Evolutionary conservation across 2,888 invertebrate species (phyloP).

Genomic region (Petrolisthes manimaculis): DNA sequence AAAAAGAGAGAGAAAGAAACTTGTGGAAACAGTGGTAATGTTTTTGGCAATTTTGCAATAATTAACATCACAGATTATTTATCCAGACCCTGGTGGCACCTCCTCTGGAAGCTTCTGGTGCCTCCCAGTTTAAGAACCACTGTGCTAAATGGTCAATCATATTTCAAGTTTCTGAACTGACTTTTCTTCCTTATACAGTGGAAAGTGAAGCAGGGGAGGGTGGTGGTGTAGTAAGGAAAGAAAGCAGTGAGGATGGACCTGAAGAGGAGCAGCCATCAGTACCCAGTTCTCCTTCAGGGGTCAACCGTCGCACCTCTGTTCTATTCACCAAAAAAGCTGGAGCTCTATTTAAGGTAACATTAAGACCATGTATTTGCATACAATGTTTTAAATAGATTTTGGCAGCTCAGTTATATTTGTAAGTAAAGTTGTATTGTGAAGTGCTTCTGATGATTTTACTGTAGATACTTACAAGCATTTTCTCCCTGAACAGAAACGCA

Average conservation of each 20-base stretch:
- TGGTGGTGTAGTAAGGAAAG: conserved; percentile 25
- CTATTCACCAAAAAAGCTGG: conserved; percentile 79
- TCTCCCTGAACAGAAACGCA: conserved; percentile 35
- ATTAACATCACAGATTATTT: too few species aligned
- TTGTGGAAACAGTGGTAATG: too few species aligned
- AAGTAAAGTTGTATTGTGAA: background rate
- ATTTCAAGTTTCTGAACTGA: background rate
- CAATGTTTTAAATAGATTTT: background rate
- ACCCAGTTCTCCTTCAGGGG: conserved; percentile 73
- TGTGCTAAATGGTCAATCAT: too few species aligned
- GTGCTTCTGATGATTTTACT: background rate
- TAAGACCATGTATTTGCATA: background rate
- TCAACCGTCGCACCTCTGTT: conserved; percentile 82
- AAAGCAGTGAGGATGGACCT: conserved; percentile 47
- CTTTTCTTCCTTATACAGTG: conserved; percentile 1
- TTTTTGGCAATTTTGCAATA: too few species aligned
- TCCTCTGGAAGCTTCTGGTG: too few species aligned
- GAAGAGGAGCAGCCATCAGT: conserved; percentile 52
- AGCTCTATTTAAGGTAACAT: conserved; percentile 69
- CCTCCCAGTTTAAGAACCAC: too few species aligned
- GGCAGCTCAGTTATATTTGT: background rate
- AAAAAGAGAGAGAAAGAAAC: too few species aligned
- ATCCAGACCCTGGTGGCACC: too few species aligned
- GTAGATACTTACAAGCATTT: too few species aligned
- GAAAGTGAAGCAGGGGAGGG: conserved; percentile 41